phyloP scores from a whole-genome alignment of 2,797 vertebrate species.

The Sarcoramphus papa region DNA sequence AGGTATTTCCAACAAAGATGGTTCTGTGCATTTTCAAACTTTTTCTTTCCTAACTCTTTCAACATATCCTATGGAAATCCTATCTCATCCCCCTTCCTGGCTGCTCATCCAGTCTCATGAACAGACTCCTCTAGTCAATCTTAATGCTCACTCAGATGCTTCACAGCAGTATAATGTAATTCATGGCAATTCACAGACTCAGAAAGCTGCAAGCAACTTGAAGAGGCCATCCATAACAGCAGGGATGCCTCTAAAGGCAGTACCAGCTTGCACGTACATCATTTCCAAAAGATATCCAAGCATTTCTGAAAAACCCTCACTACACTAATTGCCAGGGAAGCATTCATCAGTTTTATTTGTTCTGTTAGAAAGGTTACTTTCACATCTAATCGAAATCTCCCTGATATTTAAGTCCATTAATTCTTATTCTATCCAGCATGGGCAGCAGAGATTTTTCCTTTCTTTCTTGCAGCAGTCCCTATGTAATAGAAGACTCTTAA shows the following conservation, averaged over 20 bases:
- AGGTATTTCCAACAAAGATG: neutral
- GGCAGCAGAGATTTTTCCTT: neutral
- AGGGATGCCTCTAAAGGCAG: neutral
- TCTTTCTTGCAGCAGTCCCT: neutral
- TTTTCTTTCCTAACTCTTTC: neutral
- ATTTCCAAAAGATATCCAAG: neutral
- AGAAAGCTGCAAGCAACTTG: neutral
- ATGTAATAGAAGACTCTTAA: neutral
- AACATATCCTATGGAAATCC: neutral
- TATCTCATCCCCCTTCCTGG: neutral
- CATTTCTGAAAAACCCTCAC: neutral
- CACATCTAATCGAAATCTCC: neutral
- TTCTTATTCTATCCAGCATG: neutral
- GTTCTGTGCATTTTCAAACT: neutral
- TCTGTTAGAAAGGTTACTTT: neutral
- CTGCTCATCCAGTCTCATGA: neutral
- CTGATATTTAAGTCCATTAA: neutral
- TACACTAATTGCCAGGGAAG: neutral
- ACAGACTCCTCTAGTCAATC: neutral
- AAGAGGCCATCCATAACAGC: neutral
- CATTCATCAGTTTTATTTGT: neutral
- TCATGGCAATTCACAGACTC: neutral
- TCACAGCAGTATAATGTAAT: neutral
- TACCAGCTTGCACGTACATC: neutral
- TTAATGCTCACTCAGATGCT: neutral